Conservation (phyloP, 2,888 invertebrate genomes). For the Fabriciana adippe region DNA sequence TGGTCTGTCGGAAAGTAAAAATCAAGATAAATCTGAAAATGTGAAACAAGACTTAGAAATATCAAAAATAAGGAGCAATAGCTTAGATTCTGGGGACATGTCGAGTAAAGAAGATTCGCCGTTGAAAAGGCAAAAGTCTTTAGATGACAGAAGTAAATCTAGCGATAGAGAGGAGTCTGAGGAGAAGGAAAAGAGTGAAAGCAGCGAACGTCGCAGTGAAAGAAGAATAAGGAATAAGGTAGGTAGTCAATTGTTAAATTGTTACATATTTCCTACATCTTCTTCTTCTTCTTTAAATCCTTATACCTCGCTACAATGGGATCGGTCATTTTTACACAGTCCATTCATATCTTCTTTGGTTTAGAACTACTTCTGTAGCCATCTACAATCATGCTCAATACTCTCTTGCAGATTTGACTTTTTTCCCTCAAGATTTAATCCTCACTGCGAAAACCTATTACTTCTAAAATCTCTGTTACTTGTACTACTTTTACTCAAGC, state of each 20-base stretch:
- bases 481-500: no score
- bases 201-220: constrained; percentile 82
- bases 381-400: no score
- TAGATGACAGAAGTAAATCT: constrained; percentile 81
- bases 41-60: constrained; percentile 45
- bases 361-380: no score
- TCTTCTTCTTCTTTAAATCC: background rate
- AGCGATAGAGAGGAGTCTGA: constrained; percentile 80
- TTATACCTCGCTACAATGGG: no score
- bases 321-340: background rate
- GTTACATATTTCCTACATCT: background rate
- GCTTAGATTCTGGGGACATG: constrained; percentile 66
- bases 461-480: no score
- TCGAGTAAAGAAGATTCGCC: constrained; percentile 60
- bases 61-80: constrained; percentile 63
- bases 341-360: no score
- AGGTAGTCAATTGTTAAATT: constrained; percentile 35
- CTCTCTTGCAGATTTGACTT: no score
- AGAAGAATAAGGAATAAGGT: constrained; percentile 86
- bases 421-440: no score
- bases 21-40: constrained; percentile 49
- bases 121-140: constrained; percentile 80
- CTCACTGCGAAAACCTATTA: no score
- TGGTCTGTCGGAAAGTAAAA: constrained; percentile 46
- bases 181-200: constrained; percentile 76